A percentile compares a stretch with the other conserved stretches of the same genome.
These are phyloP conservation scores for Lethenteron camtschaticum DNA, from an alignment of 2,113 vertebrate species.

Conservation along the genomic window DNA sequence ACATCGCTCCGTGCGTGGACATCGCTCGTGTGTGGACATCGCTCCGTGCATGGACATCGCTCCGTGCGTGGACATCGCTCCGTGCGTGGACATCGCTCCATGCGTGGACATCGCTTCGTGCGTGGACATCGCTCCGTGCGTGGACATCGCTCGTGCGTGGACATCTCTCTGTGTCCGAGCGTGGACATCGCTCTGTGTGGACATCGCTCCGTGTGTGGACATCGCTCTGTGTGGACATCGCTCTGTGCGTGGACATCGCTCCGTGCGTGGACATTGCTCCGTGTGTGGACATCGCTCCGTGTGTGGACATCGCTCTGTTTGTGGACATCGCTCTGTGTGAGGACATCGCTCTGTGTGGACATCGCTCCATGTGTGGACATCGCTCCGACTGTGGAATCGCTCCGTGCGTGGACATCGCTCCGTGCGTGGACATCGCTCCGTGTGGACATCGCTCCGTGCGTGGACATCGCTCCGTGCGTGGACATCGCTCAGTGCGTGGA, in stretches of 20 bases:
- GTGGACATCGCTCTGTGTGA: too few relatives aligned
- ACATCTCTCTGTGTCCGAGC: not conserved
- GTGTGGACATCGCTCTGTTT: too few relatives aligned
- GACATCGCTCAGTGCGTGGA: not conserved
- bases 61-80: not conserved
- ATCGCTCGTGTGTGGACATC: not conserved
- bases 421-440: not conserved
- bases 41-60: not conserved
- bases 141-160: not conserved
- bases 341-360: too few relatives aligned
- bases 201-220: too few relatives aligned
- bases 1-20: not conserved
- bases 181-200: too few relatives aligned
- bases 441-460: not conserved
- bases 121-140: not conserved
- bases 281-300: too few relatives aligned
- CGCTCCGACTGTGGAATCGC: too few relatives aligned
- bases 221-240: too few relatives aligned
- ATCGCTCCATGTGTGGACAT: too few relatives aligned
- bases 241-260: too few relatives aligned
- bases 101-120: not conserved
- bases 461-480: not conserved
- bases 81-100: not conserved
- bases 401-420: not conserved
- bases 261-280: too few relatives aligned